phyloP scores from a whole-genome alignment of 2,113 vertebrate species.

The Ceuthmochares aereus region DNA sequence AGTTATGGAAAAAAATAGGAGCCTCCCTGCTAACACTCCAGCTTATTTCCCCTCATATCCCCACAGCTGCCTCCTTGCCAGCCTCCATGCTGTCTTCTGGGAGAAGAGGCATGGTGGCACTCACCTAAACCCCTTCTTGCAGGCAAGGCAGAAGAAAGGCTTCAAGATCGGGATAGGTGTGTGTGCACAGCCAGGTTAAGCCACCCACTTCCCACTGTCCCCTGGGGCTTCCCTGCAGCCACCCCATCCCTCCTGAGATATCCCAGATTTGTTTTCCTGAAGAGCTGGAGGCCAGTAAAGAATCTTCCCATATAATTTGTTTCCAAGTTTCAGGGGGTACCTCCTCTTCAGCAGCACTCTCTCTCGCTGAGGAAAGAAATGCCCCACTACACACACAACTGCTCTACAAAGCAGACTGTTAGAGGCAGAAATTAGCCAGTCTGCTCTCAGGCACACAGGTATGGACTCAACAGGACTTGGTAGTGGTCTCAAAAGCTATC shows the following conservation, averaged over 20 bases:
- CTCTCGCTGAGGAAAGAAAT: background rate
- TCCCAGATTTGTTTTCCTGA: fast-evolving
- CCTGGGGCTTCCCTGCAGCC: background rate
- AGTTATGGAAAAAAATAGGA: background rate
- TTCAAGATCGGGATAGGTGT: fast-evolving
- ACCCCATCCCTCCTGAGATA: background rate
- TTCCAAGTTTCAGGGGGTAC: background rate
- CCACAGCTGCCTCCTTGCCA: background rate
- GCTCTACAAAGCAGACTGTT: background rate
- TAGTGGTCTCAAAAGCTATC: fast-evolving
- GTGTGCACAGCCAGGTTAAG: background rate
- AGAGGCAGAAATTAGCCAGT: background rate
- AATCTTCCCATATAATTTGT: background rate
- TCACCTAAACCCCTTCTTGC: background rate
- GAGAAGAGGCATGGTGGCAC: background rate
- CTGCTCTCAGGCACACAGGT: background rate
- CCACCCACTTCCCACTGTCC: fast-evolving
- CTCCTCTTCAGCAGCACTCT: background rate
- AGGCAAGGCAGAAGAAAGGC: background rate
- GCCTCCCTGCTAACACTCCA: background rate
- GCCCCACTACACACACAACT: fast-evolving
- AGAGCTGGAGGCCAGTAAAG: fast-evolving
- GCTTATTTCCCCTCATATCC: background rate
- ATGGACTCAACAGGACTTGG: fast-evolving
- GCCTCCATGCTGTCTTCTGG: background rate